phyloP scores from a whole-genome alignment of 2,888 invertebrate species.

The Allophyes oxyacanthae region DNA sequence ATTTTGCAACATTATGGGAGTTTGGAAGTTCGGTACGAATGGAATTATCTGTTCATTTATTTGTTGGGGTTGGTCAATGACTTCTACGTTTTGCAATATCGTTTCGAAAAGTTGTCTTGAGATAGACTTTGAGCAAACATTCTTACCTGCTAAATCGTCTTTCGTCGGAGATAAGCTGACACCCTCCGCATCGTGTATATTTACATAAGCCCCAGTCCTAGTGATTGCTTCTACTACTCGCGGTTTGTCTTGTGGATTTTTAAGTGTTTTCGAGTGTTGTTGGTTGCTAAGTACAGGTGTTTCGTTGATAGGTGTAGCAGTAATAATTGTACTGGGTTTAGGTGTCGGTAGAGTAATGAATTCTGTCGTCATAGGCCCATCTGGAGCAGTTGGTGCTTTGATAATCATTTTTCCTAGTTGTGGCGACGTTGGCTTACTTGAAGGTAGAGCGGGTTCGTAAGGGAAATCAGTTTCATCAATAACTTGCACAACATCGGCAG shows the following conservation, averaged over 20 bases:
- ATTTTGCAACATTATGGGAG: constrained; percentile 80
- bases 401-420: constrained; percentile 91
- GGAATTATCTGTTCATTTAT: constrained; percentile 76
- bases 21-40: constrained; percentile 85
- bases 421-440: constrained; percentile 90
- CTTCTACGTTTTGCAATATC: constrained; percentile 66
- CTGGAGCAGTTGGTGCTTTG: constrained; percentile 85
- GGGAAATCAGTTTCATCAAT: constrained; percentile 85
- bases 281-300: constrained; percentile 66
- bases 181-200: constrained; percentile 91
- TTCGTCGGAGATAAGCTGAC: constrained; percentile 90
- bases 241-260: constrained; percentile 77
- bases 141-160: constrained; percentile 93
- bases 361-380: constrained; percentile 86
- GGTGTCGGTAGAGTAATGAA: constrained; percentile 89
- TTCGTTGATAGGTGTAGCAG: constrained; percentile 85
- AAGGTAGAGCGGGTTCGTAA: constrained; percentile 77
- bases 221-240: constrained; percentile 84
- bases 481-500: constrained; percentile 78
- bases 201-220: constrained; percentile 91
- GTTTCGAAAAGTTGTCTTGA: constrained; percentile 63
- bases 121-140: constrained; percentile 69
- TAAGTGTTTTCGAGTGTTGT: constrained; percentile 68
- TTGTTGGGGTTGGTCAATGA: constrained; percentile 56
- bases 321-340: constrained; percentile 90